Evolutionary conservation across 1,140 invertebrate species (phyloP).

Genomic region (Magallana ariakensis): DNA sequence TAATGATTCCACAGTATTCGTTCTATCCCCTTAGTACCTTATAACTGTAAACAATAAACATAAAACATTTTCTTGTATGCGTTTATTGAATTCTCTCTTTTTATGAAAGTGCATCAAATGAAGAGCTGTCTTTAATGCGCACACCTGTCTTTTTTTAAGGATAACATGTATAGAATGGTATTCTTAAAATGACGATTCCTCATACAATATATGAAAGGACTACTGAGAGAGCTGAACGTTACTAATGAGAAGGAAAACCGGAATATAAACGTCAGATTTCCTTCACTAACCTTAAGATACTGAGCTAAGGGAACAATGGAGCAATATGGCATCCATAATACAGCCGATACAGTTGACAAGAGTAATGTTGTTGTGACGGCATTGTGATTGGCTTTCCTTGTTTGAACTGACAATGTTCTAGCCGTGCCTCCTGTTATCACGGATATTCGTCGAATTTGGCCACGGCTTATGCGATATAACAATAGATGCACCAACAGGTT

Average conservation of each 20-base stretch:
- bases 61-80: too few species aligned
- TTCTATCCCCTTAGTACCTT: too few species aligned
- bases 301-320: background rate
- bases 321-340: background rate
- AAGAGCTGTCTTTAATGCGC: background rate
- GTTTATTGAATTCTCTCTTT: too few species aligned
- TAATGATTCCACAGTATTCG: too few species aligned
- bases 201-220: background rate
- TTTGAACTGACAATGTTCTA: background rate
- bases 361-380: background rate
- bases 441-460: background rate
- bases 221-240: background rate
- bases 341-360: background rate
- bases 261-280: background rate
- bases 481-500: background rate
- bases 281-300: background rate
- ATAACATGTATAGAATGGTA: background rate
- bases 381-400: background rate
- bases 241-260: background rate
- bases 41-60: too few species aligned
- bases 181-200: constrained; percentile 18
- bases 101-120: too few species aligned
- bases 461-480: background rate
- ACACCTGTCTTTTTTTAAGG: background rate
- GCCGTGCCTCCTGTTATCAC: background rate